phyloP scores from a whole-genome alignment of 2,888 invertebrate genomes.

The Boloria euphrosyne region DNA sequence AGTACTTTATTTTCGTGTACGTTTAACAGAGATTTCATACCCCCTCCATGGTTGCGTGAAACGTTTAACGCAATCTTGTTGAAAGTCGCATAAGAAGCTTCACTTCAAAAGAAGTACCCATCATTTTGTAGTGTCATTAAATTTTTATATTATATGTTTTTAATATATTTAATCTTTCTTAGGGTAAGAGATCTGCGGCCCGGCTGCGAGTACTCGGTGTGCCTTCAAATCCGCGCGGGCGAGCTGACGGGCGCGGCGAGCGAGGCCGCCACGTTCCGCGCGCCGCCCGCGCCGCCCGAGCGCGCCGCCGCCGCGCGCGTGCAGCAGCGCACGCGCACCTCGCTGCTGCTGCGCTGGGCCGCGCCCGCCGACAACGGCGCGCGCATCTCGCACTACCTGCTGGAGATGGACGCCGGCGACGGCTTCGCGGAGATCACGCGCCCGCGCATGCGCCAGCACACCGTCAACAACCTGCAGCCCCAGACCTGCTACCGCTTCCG shows the following conservation, averaged over 20 bases:
- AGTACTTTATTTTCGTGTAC: no score
- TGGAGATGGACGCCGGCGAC: slow-evolving; percentile 90
- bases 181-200: slow-evolving; percentile 92
- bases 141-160: neutral
- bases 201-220: slow-evolving; percentile 93
- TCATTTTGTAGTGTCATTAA: no score
- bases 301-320: slow-evolving; percentile 88
- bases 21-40: no score
- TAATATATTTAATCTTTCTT: slow-evolving; percentile 30
- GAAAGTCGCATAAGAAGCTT: no score
- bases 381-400: slow-evolving; percentile 87
- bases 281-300: slow-evolving; percentile 91
- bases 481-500: slow-evolving; percentile 92
- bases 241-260: slow-evolving; percentile 88
- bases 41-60: no score
- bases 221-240: slow-evolving; percentile 89
- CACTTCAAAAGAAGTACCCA: no score
- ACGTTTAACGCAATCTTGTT: no score
- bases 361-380: slow-evolving; percentile 91
- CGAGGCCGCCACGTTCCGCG: slow-evolving; percentile 90
- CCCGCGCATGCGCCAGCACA: slow-evolving; percentile 89
- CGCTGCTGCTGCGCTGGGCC: slow-evolving; percentile 87
- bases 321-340: slow-evolving; percentile 86
- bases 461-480: slow-evolving; percentile 88
- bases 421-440: slow-evolving; percentile 88